Percentiles rank a stretch among this genome's conserved stretches.
Evolutionary conservation across 2,797 vertebrate genomes (phyloP).

Genomic region (Chiroxiphia lanceolata): DNA sequence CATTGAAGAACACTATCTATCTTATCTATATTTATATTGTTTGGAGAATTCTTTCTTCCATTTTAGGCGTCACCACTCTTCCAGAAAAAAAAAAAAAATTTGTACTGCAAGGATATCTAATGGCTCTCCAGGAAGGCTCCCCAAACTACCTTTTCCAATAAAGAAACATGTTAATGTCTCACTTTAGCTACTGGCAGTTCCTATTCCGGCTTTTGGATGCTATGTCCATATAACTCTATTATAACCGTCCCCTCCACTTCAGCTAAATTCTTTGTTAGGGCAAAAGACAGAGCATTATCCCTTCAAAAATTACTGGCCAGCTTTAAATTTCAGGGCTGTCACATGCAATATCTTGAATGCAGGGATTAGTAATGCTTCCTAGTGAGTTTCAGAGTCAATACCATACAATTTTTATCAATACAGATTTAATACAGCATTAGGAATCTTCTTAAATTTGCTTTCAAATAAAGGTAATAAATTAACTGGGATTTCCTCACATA

Average conservation of each 20-base stretch:
- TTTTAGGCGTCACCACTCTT: background rate
- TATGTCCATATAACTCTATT: background rate
- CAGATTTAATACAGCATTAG: background rate
- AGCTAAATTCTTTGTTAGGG: background rate
- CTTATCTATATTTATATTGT: no score
- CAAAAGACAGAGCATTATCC: background rate
- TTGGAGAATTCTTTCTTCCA: no score
- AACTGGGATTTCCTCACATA: background rate
- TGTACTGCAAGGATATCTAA: background rate
- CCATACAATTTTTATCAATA: background rate
- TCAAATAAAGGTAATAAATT: background rate
- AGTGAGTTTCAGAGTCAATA: background rate
- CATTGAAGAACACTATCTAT: no score
- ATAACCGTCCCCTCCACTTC: background rate
- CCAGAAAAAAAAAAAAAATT: background rate
- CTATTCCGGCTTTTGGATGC: background rate
- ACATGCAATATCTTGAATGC: background rate
- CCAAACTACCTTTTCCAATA: background rate
- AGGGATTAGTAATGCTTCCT: background rate
- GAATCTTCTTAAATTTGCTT: background rate
- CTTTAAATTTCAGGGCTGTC: constrained; percentile 40
- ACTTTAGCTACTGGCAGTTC: background rate
- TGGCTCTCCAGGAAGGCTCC: background rate
- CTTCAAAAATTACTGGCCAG: constrained; percentile 13
- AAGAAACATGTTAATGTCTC: background rate